phyloP scores from a whole-genome alignment of 1,140 invertebrate genomes.

The Octopus bimaculoides region DNA sequence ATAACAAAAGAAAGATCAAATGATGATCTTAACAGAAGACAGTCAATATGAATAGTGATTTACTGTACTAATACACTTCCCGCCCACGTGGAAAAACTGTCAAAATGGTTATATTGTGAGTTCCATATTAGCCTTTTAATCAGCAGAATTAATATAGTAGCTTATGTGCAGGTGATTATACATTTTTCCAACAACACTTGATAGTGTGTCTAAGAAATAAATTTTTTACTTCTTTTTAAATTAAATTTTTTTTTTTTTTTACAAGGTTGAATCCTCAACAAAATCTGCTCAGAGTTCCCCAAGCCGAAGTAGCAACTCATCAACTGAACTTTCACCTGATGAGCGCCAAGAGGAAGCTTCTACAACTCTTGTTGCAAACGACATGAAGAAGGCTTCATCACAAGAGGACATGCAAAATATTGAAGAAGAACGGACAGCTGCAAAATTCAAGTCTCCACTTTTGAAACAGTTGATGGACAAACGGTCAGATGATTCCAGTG shows the following conservation, averaged over 20 bases:
- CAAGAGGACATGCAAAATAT: slow-evolving; percentile 12
- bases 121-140: too few relatives aligned
- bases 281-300: slow-evolving; percentile 30
- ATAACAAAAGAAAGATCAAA: too few relatives aligned
- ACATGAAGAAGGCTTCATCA: slow-evolving; percentile 8
- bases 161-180: too few relatives aligned
- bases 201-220: not conserved
- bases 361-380: not conserved
- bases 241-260: not conserved
- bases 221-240: not conserved
- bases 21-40: too few relatives aligned
- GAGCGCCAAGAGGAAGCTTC: slow-evolving; percentile 17
- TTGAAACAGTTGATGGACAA: slow-evolving; percentile 44
- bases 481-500: slow-evolving; percentile 25
- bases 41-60: too few relatives aligned
- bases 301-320: slow-evolving; percentile 24
- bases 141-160: too few relatives aligned
- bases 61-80: too few relatives aligned
- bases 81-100: too few relatives aligned
- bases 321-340: slow-evolving; percentile 17
- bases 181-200: not conserved
- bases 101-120: too few relatives aligned
- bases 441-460: slow-evolving; percentile 47
- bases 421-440: slow-evolving; percentile 29
- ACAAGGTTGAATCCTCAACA: slow-evolving; percentile 18